Conservation (phyloP, 2,888 invertebrate genomes). For the Macrophya alboannulata region DNA sequence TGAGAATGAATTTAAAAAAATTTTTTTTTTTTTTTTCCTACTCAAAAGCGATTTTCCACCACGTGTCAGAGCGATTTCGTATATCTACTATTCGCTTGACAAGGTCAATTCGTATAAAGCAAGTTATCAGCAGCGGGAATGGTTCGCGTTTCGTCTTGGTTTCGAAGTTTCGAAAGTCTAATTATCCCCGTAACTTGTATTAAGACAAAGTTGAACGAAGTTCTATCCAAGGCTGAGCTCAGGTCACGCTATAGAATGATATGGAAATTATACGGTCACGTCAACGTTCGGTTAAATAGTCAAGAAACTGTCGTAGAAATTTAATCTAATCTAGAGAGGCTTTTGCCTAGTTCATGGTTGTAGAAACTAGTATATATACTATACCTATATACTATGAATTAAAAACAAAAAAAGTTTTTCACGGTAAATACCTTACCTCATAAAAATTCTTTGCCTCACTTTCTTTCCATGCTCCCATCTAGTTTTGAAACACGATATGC, state of each 20-base stretch:
- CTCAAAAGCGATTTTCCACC: not conserved
- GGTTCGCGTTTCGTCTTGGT: not conserved
- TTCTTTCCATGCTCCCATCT: not conserved
- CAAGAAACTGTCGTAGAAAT: conserved; percentile 10
- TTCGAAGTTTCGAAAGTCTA: conserved; percentile 23
- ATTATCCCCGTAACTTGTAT: conserved; percentile 24
- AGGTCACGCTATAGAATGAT: conserved; percentile 37
- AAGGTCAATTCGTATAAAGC: conserved; percentile 8
- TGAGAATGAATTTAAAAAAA: not conserved
- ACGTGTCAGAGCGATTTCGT: not conserved
- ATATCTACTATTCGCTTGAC: not conserved
- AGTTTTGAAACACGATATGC: conserved; percentile 6
- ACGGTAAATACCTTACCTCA: not conserved
- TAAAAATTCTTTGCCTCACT: conserved; percentile 1
- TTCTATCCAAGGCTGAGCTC: conserved; percentile 14
- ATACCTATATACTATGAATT: not conserved
- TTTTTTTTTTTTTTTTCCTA: not conserved
- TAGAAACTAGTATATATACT: not conserved
- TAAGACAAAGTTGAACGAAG: conserved; percentile 32
- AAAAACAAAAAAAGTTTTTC: not conserved
- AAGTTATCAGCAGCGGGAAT: not conserved
- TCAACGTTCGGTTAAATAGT: conserved; percentile 38
- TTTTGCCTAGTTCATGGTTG: not conserved
- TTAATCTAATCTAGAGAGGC: not conserved
- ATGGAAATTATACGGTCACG: conserved; percentile 45